Evolutionary conservation across 2,113 vertebrate species (phyloP).

Genomic region (Lucifuga dentata): DNA sequence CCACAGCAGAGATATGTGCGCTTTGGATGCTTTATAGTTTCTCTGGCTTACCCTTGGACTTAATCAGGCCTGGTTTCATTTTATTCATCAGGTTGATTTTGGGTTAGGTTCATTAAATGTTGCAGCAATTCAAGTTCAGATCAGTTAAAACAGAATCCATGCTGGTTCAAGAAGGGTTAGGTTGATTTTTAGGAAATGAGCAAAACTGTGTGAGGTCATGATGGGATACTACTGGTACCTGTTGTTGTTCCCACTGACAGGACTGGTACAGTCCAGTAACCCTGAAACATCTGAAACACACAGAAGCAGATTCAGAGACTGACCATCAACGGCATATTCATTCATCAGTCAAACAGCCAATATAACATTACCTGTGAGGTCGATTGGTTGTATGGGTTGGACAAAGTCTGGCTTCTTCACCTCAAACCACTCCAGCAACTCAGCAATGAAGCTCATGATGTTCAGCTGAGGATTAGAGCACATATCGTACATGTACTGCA

Average conservation of each 20-base stretch:
- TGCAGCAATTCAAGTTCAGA: background rate
- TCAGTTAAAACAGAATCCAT: background rate
- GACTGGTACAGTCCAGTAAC: constrained; percentile 70
- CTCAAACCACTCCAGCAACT: constrained; percentile 89
- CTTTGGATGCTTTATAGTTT: no score
- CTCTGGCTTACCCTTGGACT: no score
- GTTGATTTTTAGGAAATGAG: no score
- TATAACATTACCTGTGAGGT: constrained; percentile 81
- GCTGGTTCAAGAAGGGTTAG: no score
- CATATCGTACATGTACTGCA: no score
- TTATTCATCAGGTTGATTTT: no score
- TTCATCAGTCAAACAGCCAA: background rate
- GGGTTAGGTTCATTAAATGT: no score
- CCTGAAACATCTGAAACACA: constrained; percentile 73
- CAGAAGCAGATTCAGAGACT: background rate
- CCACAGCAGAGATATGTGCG: no score
- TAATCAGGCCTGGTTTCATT: background rate
- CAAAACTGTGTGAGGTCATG: no score
- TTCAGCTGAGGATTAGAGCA: constrained; percentile 81
- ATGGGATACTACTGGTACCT: constrained; percentile 60
- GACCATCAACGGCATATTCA: background rate
- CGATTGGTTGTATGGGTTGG: constrained; percentile 80
- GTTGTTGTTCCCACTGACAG: constrained; percentile 74
- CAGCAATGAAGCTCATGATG: constrained; percentile 88
- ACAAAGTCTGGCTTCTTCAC: constrained; percentile 90